phyloP scores from a whole-genome alignment of 2,888 invertebrate species.

The Seira musarum region DNA sequence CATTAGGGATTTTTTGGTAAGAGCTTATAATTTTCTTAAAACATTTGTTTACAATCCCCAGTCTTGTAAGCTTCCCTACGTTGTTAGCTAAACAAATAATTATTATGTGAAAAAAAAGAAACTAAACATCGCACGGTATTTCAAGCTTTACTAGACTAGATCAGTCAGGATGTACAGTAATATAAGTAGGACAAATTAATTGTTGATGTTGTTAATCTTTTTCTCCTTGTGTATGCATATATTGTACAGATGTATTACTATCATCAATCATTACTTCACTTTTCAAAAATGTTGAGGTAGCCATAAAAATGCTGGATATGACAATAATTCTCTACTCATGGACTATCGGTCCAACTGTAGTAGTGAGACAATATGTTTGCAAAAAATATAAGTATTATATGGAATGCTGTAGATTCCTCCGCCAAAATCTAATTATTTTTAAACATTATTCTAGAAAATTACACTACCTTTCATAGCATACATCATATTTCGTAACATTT shows the following conservation, averaged over 20 bases:
- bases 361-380: background rate
- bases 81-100: background rate
- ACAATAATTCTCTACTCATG: slow-evolving; percentile 53
- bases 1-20: background rate
- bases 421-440: background rate
- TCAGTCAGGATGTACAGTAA: slow-evolving; percentile 9
- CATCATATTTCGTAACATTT: too few species aligned
- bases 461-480: too few species aligned
- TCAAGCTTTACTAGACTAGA: background rate
- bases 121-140: background rate
- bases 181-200: slow-evolving; percentile 7
- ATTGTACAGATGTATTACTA: background rate
- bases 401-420: slow-evolving; percentile 1
- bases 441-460: background rate
- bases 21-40: background rate
- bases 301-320: slow-evolving; percentile 48
- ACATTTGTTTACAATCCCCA: too few species aligned
- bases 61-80: background rate
- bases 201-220: background rate
- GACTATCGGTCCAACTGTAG: slow-evolving; percentile 13
- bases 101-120: background rate
- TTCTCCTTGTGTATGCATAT: background rate
- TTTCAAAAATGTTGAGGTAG: slow-evolving; percentile 38
- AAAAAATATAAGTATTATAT: slow-evolving; percentile 17
- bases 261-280: slow-evolving; percentile 12